Evolutionary conservation across 2,113 vertebrate genomes (phyloP), one percentile per base, ranked within the genome.

Genomic region (Camelus bactrianus): DNA sequence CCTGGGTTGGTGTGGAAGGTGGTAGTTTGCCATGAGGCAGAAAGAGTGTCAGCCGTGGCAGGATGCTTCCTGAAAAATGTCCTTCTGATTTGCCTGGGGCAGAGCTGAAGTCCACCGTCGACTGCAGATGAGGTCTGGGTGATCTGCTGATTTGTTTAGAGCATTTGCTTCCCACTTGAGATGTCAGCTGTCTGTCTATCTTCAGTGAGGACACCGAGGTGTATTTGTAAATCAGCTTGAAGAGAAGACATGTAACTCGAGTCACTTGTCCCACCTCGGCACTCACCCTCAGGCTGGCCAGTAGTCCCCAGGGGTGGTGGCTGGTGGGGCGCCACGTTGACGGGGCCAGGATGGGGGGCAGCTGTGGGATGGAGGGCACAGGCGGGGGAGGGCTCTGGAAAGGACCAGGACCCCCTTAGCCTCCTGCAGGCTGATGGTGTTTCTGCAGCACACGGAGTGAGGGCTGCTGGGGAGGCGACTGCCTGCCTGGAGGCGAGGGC

Each of bases 241-340:
- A 48, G 42, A 62, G 64, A 77, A 60, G 58, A 19, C 28, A 5
- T 38, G 30, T 60, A 46, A 79, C 12, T 30, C 4, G 15, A 19
- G n/a, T 50, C 77, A 67, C 8, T 69, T 56, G 38, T 75, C 46
- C 22, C 42, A 54, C 5, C 67, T 28, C 50, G 60, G 42, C 22
- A 13, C n/a, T 35, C 17, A 14, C 30, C 46, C 20, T 46, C 14
- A 15, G n/a, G 50, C 94, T 73, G 73, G 28, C 65, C 30, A 6
- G 24, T 17, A 14, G 58, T 58, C 8, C 62, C 38, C 82, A 72
- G 46, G 12, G 73, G 12, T 35, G 28, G 77, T 76, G 85, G 20
- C 11, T 1, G 76, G 69, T 11, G 30, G 6, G 15, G 42, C 0
- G 0, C 28, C 52, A 8, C 67, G 50, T 16, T 77, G 7, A 54